Base-by-base conservation (phyloP, 1,140 invertebrate genomes). In the Araneus ventricosus region DNA sequence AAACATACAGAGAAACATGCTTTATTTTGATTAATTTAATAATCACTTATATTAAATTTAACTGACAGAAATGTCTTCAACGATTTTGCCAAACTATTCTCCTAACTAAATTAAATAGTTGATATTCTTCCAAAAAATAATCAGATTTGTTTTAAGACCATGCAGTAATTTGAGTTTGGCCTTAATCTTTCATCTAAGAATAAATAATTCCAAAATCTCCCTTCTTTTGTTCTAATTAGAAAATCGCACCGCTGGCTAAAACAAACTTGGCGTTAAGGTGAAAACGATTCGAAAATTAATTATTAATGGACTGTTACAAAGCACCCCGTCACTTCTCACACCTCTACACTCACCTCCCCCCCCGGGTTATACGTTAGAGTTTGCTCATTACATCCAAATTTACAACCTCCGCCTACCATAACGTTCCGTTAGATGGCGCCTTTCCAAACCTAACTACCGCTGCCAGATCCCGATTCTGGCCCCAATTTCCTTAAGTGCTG, bases 401-500 rank as follows among this genome's bases (percentile, higher is more conserved):
- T 86, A 86, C 57, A 86, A 61, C 84, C 84, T 34, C 57, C 17
- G 45, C 57, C 30, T 20, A 17, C 84, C 24, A 70, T 88, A 67
- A 67, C 86, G 61, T 67, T 88, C 86, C 86, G 39, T 34, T 57
- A 88, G 86, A 88, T 88, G 86, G 86, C 86, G 86, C 61, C 39
- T 70, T 67, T 88, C 86, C 86, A 88, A 88, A 88, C 86, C 86
- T 88, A 88, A 88, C 59, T 70, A 88, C 86, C 37, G 59, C 86
- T 88, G 86, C 86, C 86, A 88, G 59, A 88, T 67, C 59, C 86
- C 41, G 61, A 88, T 41, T 88, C 52, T 30, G 84, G 37, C 37
- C 84, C 84, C 59, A 88, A 88, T 88, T 88, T 88, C 86, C 86
- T 88, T 88, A 88, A 88, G 86, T 88, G 86, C 61, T 39, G 37